phyloP scores from a whole-genome alignment of 2,797 vertebrate species.

The Nyctalus aviator region DNA sequence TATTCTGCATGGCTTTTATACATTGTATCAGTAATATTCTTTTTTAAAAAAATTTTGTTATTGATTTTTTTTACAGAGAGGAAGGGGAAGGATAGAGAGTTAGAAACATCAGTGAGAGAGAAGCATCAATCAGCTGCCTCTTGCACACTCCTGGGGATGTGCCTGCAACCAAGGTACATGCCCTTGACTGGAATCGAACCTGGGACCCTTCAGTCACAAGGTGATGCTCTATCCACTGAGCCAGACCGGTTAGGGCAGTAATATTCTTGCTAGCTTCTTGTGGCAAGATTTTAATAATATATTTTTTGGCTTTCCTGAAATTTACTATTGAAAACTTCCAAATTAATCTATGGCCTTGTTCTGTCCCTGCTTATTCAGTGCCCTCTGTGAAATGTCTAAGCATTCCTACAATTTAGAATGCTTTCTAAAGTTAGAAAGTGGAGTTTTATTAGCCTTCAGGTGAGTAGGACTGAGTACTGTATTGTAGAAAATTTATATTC shows the following conservation, averaged over 20 bases:
- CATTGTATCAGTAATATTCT: conserved; percentile 33
- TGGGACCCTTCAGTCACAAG: too few species aligned
- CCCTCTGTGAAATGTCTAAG: background rate
- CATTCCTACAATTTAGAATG: conserved; percentile 27
- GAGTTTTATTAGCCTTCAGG: conserved; percentile 31
- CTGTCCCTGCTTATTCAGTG: background rate
- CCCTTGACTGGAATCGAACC: too few species aligned
- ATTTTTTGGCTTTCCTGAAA: conserved; percentile 63
- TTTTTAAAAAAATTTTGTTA: background rate
- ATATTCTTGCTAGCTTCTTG: conserved; percentile 40
- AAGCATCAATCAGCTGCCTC: too few species aligned
- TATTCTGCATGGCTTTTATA: background rate
- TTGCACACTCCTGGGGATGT: too few species aligned
- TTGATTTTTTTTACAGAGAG: too few species aligned
- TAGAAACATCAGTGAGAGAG: too few species aligned
- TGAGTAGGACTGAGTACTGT: background rate
- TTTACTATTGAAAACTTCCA: conserved; percentile 44
- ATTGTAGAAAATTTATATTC: background rate
- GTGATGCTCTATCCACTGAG: too few species aligned
- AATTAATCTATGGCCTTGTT: background rate
- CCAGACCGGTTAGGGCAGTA: background rate
- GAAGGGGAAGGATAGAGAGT: too few species aligned
- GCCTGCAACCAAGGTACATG: too few species aligned
- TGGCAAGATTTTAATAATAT: conserved; percentile 16
- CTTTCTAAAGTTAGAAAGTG: conserved; percentile 20